Evolutionary conservation across 2,888 invertebrate genomes (phyloP), one percentile per base, ranked within the genome.

Genomic region (Seira ritae): DNA sequence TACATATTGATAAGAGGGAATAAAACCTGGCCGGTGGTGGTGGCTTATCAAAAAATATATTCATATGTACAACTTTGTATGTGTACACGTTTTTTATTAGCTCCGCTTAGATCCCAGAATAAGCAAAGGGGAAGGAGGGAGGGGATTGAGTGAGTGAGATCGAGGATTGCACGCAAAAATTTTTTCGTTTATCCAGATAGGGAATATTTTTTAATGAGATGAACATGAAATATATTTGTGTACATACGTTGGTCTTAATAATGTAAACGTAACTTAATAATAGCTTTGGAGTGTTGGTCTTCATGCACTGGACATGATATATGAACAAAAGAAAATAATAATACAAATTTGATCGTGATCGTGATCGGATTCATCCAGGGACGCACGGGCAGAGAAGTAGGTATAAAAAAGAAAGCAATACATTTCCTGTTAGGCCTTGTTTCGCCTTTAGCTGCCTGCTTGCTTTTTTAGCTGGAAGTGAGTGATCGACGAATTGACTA

Each of bases 381-480:
- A 15, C n/a, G 17, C n/a, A 17, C 60, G n/a, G 17, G 17, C 15
- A 60, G 12, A 60, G 10, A 60, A n/a, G 4, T 42, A 42, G 42
- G 42, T 60, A n/a, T n/a, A 60, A 4, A 42, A 12, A 66, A 66
- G n/a, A 66, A 66, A 66, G 20, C 66, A 66, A 66, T 68, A 68
- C 8, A 68, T 77, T 69, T 65, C 77, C 42, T 76, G 76, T 69
- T 22, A 31, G 60, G n/a, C n/a, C 60, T 42, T 37, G 67, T 62
- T 65, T 65, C 62, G 10, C 15, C 20, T 66, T 66, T n/a, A n/a
- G n/a, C n/a, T n/a, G n/a, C n/a, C n/a, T n/a, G n/a, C n/a, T n/a
- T n/a, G n/a, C n/a, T n/a, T n/a, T 60, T 60, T 60, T 4, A 60
- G 60, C 17, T 60, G 6, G 6, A 42, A 42, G n/a, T n/a, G n/a